Base-by-base conservation (phyloP, 2,113 vertebrate genomes). In the Syrmaticus mikado region DNA sequence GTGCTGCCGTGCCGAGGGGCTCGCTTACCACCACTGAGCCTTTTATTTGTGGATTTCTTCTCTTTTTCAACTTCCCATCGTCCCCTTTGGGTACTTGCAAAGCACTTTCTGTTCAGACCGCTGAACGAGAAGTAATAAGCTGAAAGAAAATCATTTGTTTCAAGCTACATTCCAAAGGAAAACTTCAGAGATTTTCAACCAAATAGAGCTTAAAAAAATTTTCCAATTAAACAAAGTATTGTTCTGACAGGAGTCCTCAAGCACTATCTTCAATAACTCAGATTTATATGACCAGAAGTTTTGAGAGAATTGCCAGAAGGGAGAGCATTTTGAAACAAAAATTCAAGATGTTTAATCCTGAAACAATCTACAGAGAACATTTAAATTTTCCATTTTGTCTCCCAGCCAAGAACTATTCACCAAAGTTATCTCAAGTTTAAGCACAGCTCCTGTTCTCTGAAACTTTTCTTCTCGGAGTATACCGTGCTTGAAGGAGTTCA, bases 261-360 rank as follows among this genome's bases (percentile, higher is more conserved):
- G 74, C 75, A 50, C 6, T 55, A 57, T 77, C 90, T 92, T 86
- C 80, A 84, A 48, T 85, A 92, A 94, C 30, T 94, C 34, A 53
- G 45, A 61, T 89, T 94, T 91, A 24, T 73, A 55, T 46, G 85
- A 87, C 93, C 90, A 96, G 88, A 96, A 95, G 46, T 92, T 94
- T 85, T 46, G 61, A 96, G 57, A 61, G 85, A 96, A 83, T 67
- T 93, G 93, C 93, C 95, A 95, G 93, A 94, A 88, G 85, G 88
- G 76, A 96, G 70, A 94, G 76, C 61, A 92, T 95, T 94, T 94
- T 92, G 92, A 88, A 93, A 88, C 46, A 86, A 67, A 88, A 90
- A 70, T 83, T 91, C 90, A 93, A 92, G 88, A 95, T 85, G 82
- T 75, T 93, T 92, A 91, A 74, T 95, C 73, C 80, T 74, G 38